Conservation (phyloP, 2,113 vertebrate genomes). For the Bujurquina vittata region DNA sequence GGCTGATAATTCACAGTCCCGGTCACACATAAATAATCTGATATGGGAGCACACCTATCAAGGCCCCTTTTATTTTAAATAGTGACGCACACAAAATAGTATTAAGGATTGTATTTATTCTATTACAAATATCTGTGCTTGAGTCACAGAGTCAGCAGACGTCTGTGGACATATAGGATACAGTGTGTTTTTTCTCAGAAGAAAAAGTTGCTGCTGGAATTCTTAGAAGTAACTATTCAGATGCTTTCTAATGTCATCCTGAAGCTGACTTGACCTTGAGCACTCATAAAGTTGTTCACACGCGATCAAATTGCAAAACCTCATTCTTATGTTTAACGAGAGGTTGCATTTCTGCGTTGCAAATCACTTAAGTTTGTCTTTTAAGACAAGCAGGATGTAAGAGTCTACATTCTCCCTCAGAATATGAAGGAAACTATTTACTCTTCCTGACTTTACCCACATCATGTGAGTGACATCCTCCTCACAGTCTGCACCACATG, state of each 20-base stretch:
- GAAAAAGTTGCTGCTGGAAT: not conserved
- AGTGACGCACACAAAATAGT: not conserved
- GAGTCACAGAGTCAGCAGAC: no score
- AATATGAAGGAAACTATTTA: not conserved
- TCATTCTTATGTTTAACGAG: not conserved
- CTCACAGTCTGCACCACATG: slow-evolving; percentile 47
- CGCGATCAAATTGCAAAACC: not conserved
- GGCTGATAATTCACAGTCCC: not conserved
- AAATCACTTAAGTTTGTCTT: not conserved
- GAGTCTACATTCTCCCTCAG: not conserved
- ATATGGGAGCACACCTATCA: not conserved
- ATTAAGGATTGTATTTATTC: not conserved
- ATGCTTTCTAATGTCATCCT: not conserved
- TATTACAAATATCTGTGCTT: no score
- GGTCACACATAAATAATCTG: not conserved
- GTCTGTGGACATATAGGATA: not conserved
- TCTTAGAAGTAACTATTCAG: not conserved
- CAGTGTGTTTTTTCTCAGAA: not conserved
- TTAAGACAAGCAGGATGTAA: not conserved
- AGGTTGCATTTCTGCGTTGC: not conserved
- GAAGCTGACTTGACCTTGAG: not conserved
- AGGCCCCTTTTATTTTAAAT: not conserved
- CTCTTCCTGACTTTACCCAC: slow-evolving; percentile 17
- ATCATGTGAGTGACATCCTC: slow-evolving; percentile 18
- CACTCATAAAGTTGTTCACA: not conserved